Percentiles rank a stretch among this genome's conserved stretches.
Conservation (phyloP, 2,797 vertebrate genomes). For the Merluccius polli region DNA sequence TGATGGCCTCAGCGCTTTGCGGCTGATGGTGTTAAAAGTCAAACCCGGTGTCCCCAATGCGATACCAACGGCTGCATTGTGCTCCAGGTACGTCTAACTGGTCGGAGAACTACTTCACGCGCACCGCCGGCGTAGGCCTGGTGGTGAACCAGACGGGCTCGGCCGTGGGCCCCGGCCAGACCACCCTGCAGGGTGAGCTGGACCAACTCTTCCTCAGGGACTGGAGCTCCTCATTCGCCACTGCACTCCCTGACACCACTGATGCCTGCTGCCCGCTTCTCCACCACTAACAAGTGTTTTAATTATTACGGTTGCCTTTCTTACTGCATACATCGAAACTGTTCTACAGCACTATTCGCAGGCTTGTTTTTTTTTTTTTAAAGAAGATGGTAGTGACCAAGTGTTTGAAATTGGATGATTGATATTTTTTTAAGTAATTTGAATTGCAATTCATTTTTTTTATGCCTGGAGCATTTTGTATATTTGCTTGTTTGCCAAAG, state of each 20-base stretch:
- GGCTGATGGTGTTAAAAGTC: not conserved
- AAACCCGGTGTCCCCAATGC: not conserved
- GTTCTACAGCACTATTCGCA: constrained; percentile 39
- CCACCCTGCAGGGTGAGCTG: constrained; percentile 66
- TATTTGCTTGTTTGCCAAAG: constrained; percentile 21
- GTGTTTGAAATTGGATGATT: constrained; percentile 5
- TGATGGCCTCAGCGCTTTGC: not conserved
- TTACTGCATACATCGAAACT: not conserved
- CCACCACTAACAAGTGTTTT: constrained; percentile 22
- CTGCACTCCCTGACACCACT: constrained; percentile 40
- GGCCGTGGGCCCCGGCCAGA: constrained; percentile 32
- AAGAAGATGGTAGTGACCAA: not conserved
- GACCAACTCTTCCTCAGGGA: constrained; percentile 71
- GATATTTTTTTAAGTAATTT: constrained; percentile 19
- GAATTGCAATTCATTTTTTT: constrained; percentile 5
- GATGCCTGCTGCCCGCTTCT: constrained; percentile 31
- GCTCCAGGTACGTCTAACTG: constrained; percentile 80
- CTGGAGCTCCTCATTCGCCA: constrained; percentile 63
- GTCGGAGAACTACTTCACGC: constrained; percentile 77
- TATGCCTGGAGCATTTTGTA: constrained; percentile 47
- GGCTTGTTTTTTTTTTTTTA: constrained; percentile 34
- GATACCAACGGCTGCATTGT: not conserved
- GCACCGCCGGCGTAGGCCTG: constrained; percentile 74
- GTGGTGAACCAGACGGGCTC: constrained; percentile 75
- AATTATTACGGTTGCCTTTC: not conserved